A percentile compares a stretch with the other conserved stretches of the same genome.
These are phyloP conservation scores for Tragopan temminckii DNA, from an alignment of 2,797 vertebrate genomes.

Conservation along the genomic window DNA sequence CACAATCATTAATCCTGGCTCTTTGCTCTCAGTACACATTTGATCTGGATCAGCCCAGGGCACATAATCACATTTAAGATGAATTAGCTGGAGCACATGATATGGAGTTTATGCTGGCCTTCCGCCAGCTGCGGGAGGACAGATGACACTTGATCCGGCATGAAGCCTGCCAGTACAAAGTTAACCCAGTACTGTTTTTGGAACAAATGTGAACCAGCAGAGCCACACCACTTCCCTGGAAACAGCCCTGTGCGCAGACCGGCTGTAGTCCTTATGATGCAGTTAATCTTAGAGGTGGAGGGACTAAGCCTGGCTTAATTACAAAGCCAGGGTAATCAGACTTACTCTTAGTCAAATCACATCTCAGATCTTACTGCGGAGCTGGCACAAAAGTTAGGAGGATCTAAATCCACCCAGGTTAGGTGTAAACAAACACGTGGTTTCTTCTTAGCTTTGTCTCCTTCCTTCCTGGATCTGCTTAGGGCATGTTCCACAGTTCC, in stretches of 20 bases:
- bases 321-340: constrained; percentile 16
- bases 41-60: constrained; percentile 72
- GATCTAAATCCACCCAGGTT: background rate
- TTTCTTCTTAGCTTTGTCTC: background rate
- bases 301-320: constrained; percentile 6
- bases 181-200: constrained; percentile 42
- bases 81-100: constrained; percentile 72
- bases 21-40: constrained; percentile 59
- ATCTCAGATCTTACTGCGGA: background rate
- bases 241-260: background rate
- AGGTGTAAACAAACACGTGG: background rate
- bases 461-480: background rate
- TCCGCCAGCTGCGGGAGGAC: constrained; percentile 30
- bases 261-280: background rate
- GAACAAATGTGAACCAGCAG: constrained; percentile 1
- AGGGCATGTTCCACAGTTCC: background rate
- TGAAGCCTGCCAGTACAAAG: constrained; percentile 60
- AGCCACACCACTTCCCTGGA: constrained; percentile 35
- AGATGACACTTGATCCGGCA: background rate
- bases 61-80: constrained; percentile 74
- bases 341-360: constrained; percentile 45
- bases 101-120: constrained; percentile 60
- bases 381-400: background rate
- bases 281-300: constrained; percentile 9
- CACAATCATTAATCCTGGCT: constrained; percentile 58